Conservation (phyloP, 1,140 invertebrate genomes). For the Saccostrea echinata region DNA sequence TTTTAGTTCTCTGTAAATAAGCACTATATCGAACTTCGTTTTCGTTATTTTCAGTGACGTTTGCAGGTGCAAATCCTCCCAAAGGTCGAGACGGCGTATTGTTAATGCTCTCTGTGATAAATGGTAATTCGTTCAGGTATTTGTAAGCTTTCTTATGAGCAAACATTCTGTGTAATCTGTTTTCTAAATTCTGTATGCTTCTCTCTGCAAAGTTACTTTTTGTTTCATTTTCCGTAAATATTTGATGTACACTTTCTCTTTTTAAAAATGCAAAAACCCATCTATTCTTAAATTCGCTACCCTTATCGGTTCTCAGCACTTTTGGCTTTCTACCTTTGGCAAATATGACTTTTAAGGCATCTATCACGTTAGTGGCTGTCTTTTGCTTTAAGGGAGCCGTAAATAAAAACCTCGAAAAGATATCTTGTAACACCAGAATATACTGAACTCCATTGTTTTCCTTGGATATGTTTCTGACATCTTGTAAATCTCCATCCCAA, state of each 20-base stretch:
- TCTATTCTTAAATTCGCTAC: constrained; percentile 27
- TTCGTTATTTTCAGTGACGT: constrained; percentile 41
- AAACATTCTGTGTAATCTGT: constrained; percentile 37
- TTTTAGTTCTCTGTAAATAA: constrained; percentile 36
- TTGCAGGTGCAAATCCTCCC: neutral
- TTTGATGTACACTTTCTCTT: constrained; percentile 37
- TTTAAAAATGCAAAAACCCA: neutral
- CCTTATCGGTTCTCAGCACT: constrained; percentile 37
- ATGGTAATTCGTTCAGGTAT: neutral
- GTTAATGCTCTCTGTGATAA: constrained; percentile 6
- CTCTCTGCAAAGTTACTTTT: constrained; percentile 43
- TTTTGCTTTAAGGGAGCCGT: constrained; percentile 48
- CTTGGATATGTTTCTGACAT: constrained; percentile 49
- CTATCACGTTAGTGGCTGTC: constrained; percentile 24
- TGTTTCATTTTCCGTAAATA: constrained; percentile 43
- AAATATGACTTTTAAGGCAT: constrained; percentile 39
- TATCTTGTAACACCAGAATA: constrained; percentile 45
- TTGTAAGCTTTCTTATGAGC: constrained; percentile 2
- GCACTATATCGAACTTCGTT: constrained; percentile 28
- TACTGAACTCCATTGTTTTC: constrained; percentile 46
- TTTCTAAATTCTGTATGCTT: constrained; percentile 39
- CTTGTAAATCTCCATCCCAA: constrained; percentile 50
- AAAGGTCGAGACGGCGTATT: constrained; percentile 27
- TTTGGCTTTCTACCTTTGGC: constrained; percentile 30
- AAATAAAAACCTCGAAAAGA: constrained; percentile 49